Conservation (phyloP, 2,888 invertebrate genomes). For the Chirona hameri region DNA sequence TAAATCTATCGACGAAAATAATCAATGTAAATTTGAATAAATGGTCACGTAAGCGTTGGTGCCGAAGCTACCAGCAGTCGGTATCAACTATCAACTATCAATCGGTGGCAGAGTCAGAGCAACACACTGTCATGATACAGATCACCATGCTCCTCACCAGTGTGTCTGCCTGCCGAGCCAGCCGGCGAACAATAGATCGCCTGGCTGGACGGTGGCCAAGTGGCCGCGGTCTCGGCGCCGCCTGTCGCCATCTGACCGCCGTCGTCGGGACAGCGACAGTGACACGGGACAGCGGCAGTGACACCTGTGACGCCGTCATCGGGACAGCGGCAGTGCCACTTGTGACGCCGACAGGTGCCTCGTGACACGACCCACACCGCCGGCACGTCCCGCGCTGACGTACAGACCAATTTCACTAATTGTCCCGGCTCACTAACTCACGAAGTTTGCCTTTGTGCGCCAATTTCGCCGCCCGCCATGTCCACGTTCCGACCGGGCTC, state of each 20-base stretch:
- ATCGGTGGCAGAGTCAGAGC: no score
- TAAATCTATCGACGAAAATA: no score
- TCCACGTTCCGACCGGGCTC: not conserved
- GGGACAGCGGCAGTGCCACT: no score
- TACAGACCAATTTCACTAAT: conserved; percentile 22
- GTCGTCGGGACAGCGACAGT: not conserved
- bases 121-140: no score
- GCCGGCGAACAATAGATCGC: no score
- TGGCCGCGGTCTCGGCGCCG: not conserved
- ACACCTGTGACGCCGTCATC: not conserved
- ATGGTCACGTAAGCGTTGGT: no score
- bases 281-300: no score
- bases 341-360: not conserved
- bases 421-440: conserved; percentile 13
- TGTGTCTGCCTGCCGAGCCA: no score
- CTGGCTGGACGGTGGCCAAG: not conserved
- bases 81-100: no score
- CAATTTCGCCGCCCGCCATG: conserved; percentile 23
- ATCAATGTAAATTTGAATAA: no score
- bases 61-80: no score
- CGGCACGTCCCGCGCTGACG: not conserved
- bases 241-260: not conserved
- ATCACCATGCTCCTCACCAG: no score
- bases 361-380: not conserved
- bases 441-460: conserved; percentile 22